Evolutionary conservation across 2,888 invertebrate genomes (phyloP).

Genomic region (Ferdinandea cuprea): DNA sequence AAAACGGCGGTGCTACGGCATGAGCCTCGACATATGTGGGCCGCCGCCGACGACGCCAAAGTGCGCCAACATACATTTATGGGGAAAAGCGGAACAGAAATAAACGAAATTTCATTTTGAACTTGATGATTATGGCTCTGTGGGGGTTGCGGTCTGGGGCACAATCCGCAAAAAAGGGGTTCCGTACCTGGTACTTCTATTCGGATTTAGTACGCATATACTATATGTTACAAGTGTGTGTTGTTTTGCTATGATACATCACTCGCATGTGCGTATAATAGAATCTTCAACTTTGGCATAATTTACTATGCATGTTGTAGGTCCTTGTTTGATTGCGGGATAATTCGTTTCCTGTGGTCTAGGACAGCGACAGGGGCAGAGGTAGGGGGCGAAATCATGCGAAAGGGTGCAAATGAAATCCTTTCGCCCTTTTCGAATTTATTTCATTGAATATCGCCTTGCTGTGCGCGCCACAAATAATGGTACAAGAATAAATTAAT

Average conservation of each 20-base stretch:
- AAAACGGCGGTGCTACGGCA: conserved; percentile 41
- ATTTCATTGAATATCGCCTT: conserved; percentile 30
- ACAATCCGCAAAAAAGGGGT: not conserved
- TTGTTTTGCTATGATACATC: conserved; percentile 2
- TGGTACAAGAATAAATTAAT: conserved; percentile 69
- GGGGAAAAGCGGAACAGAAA: conserved; percentile 41
- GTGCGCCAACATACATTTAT: conserved; percentile 15
- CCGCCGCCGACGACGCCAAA: not conserved
- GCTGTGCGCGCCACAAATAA: conserved; percentile 43
- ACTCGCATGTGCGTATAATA: conserved; percentile 4
- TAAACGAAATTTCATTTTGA: conserved; percentile 64
- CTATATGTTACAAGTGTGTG: conserved; percentile 30
- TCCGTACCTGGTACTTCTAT: not conserved
- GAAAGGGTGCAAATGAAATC: conserved; percentile 17
- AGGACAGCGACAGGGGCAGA: too few relatives aligned
- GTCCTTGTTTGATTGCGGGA: conserved; percentile 5
- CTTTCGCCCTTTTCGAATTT: conserved; percentile 23
- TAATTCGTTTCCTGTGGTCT: conserved; percentile 35
- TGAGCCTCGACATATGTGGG: conserved; percentile 1
- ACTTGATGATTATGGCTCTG: conserved; percentile 55
- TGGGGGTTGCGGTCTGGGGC: conserved; percentile 18
- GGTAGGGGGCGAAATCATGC: conserved; percentile 11
- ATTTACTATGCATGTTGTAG: too few relatives aligned
- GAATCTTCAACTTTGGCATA: conserved; percentile 23
- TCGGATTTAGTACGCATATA: too few relatives aligned